A percentile compares a stretch with the other conserved stretches of the same genome.
Evolutionary conservation across 2,797 vertebrate species (phyloP).

Genomic region (Limnodromus scolopaceus): DNA sequence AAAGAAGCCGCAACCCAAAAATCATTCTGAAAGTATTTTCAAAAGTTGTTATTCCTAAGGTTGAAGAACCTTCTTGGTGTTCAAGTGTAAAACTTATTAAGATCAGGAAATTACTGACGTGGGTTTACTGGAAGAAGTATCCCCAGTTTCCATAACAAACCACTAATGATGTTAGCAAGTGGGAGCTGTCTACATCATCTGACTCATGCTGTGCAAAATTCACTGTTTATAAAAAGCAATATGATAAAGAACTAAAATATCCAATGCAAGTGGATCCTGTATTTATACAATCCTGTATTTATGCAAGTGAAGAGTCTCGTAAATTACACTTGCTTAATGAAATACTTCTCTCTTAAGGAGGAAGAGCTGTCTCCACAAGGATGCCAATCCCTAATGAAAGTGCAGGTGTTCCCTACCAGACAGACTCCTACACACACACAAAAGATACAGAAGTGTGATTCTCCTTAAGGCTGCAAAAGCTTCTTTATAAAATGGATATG

Average conservation of each 20-base stretch:
- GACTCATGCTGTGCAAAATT: neutral
- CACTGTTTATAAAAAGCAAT: neutral
- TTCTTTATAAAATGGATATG: neutral
- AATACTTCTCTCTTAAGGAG: neutral
- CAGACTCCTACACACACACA: neutral
- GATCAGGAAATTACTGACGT: neutral
- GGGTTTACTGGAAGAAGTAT: neutral
- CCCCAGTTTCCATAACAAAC: neutral
- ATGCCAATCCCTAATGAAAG: neutral
- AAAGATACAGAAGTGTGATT: neutral
- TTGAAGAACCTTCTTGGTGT: neutral
- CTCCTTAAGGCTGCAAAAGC: neutral
- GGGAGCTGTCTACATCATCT: neutral
- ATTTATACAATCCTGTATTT: neutral
- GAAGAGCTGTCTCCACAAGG: neutral
- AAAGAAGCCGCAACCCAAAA: neutral
- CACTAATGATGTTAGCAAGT: neutral
- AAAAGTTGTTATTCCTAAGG: neutral
- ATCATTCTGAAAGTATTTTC: neutral
- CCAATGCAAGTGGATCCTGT: neutral
- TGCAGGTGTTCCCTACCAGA: neutral
- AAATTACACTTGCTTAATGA: neutral
- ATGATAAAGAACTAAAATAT: neutral
- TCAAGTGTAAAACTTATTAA: neutral
- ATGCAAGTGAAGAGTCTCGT: neutral